Evolutionary conservation across 1,140 invertebrate species (phyloP), one percentile per base, ranked within the genome.

Genomic region (Papilio aristodemus): DNA sequence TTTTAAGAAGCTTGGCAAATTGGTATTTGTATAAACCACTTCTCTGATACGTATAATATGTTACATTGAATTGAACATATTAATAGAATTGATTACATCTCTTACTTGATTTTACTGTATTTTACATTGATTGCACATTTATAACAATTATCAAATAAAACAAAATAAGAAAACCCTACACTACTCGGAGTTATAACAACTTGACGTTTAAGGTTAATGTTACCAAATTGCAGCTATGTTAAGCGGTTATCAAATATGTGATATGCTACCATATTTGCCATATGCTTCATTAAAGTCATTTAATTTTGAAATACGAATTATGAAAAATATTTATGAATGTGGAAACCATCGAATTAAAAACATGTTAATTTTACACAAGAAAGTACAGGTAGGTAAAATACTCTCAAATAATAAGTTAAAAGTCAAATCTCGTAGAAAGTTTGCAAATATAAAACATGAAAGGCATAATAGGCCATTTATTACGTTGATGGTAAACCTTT

Each of bases 121-220:
- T 54, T 22, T 25, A 10, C 22, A 54, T 54, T 25, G 46, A 54
- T 54, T 54, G 8, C 46, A 13, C 19, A 25, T 54, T 5, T 54
- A 54, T 54, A 54, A 22, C 17, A 19, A 22, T 22, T 54, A 54
- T 54, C 46, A 54, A 54, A 54, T 54, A 54, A 54, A 54, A 54
- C 19, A 54, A 54, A 54, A 54, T 54, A 54, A 54, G 46, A 54
- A 54, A 54, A 11, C 10, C 46, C 46, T 54, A 54, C 46, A 54
- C 9, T 22, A 19, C 27, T 32, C 11, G 46, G 17, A 50, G 19
- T 54, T 54, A 25, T 54, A 54, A 54, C 4, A 11, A 54, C 22
- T 22, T 54, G 46, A 54, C 46, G 22, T 25, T 54, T 54, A 3
- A 4, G 46, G 19, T 10, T 54, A 13, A 11, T 54, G 46, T 54